Conservation (phyloP, 2,888 invertebrate species). For the Sesia bembeciformis region DNA sequence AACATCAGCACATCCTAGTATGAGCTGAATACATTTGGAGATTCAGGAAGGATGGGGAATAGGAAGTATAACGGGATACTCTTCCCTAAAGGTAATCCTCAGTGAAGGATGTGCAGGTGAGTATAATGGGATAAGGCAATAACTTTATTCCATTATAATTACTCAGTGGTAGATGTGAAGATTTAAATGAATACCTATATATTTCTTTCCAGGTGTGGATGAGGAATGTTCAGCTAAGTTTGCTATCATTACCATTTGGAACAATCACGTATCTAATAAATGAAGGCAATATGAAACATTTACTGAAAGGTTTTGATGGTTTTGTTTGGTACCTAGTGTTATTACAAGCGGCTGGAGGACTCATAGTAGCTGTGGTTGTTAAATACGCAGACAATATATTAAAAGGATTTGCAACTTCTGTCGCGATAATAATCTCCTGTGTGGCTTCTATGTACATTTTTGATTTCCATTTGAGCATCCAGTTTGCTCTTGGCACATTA, state of each 20-base stretch:
- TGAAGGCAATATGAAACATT: conserved; percentile 81
- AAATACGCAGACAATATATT: conserved; percentile 99
- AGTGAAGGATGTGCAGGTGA: too few species aligned
- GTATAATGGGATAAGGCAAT: too few species aligned
- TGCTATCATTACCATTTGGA: conserved; percentile 93
- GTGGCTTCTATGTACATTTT: conserved; percentile 95
- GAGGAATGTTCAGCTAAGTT: conserved; percentile 96
- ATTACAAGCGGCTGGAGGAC: conserved; percentile 94
- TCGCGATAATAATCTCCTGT: conserved; percentile 96
- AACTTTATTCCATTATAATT: too few species aligned
- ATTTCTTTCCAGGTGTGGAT: conserved; percentile 84
- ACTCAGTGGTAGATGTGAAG: too few species aligned
- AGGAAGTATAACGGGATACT: too few species aligned
- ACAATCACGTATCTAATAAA: conserved; percentile 84
- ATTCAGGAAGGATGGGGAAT: too few species aligned
- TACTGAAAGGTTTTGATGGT: conserved; percentile 80
- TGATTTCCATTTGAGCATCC: conserved; percentile 88
- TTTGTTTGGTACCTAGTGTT: conserved; percentile 92
- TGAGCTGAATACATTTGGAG: too few species aligned
- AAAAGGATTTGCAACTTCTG: conserved; percentile 97
- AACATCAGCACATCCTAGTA: too few species aligned
- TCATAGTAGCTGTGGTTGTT: conserved; percentile 97
- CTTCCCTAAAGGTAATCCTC: too few species aligned
- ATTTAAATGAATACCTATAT: background rate
- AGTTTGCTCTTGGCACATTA: conserved; percentile 88